These are phyloP conservation scores for Saturnia pavonia DNA, from an alignment of 2,888 invertebrate species.

Conservation along the genomic window DNA sequence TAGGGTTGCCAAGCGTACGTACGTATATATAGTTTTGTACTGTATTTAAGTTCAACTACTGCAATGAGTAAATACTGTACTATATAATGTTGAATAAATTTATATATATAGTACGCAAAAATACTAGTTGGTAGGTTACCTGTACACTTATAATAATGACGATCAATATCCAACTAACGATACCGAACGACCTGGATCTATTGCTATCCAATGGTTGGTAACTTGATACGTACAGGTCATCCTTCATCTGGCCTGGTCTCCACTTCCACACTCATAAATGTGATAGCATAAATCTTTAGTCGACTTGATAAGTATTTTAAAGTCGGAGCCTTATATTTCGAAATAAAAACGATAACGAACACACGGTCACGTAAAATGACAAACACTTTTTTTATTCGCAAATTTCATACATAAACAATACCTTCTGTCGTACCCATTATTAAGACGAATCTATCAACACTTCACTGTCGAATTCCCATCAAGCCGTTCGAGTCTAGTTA, in stretches of 20 bases:
- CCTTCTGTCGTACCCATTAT: too few relatives aligned
- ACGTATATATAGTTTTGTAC: too few relatives aligned
- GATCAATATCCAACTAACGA: too few relatives aligned
- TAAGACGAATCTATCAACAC: neutral
- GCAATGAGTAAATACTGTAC: too few relatives aligned
- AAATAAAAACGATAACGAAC: conserved; percentile 23
- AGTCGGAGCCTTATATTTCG: conserved; percentile 26
- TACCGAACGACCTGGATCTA: too few relatives aligned
- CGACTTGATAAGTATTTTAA: conserved; percentile 31
- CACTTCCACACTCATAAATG: neutral
- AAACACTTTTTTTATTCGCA: neutral
- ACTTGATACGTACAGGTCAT: neutral
- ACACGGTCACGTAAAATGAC: conserved; percentile 22
- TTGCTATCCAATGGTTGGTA: neutral
- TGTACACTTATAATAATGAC: too few relatives aligned
- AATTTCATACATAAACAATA: too few relatives aligned
- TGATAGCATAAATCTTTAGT: neutral
- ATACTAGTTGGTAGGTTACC: too few relatives aligned
- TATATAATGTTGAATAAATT: too few relatives aligned
- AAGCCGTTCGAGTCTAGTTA: neutral
- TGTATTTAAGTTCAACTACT: too few relatives aligned
- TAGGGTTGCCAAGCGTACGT: too few relatives aligned
- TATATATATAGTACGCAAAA: too few relatives aligned
- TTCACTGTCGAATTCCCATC: neutral
- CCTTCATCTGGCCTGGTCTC: neutral